Base-by-base conservation (phyloP, 1,140 invertebrate species). In the Oryzaephilus surinamensis region DNA sequence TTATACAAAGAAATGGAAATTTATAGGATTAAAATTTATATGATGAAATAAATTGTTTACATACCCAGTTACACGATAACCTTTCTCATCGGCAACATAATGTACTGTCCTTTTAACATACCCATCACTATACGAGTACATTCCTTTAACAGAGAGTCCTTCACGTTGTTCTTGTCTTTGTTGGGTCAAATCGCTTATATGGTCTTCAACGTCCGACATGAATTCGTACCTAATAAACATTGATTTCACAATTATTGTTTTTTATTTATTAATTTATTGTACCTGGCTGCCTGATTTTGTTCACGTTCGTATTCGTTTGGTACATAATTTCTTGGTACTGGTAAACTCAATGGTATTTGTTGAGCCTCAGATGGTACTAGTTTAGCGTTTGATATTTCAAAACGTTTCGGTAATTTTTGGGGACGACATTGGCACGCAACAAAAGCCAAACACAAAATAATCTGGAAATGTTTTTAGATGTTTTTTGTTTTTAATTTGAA, bases 61-160 rank as follows among this genome's bases (percentile, higher is more conserved):
- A 65, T 55, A 71, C 69, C 54, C 65, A 3, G 66, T 45, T 13
- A 75, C 65, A 46, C 71, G 55, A 56, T 73, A 75, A 38, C 73
- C 73, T 38, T 71, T 63, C 50, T 73, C 64, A 52, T 75, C 73
- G 49, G 72, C 72, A 32, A 62, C 64, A 46, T 75, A 75, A 32
- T 68, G 54, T 0, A 73, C 66, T 5, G 58, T 72, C n/a, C 70
- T 60, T 36, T 55, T 54, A 41, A 67, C 65, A 43, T 54, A 73
- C 2, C 73, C 73, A 57, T 76, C 73, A 35, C 60, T 64, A 53
- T 74, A 76, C 13, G 65, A 65, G 48, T 76, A 76, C 24, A 55
- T 56, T 4, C 73, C 73, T 10, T 44, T 58, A 0, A 68, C 60
- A 17, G 63, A 64, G n/a, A 66, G 57, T 4, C 65, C 64, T 12